Percentiles rank a stretch among this genome's conserved stretches.
Conservation (phyloP, 2,113 vertebrate genomes). For the Phocoena sinus region DNA sequence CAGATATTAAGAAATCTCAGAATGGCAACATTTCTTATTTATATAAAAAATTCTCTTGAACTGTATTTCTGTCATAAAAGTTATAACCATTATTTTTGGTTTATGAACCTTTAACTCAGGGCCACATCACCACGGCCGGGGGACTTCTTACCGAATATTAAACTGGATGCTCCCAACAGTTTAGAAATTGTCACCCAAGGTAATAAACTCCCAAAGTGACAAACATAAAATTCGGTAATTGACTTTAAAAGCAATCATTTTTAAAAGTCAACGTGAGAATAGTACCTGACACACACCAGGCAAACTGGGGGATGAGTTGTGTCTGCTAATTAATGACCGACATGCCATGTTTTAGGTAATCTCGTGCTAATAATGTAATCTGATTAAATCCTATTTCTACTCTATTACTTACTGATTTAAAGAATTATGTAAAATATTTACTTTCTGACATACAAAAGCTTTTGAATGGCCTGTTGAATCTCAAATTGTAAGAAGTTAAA, state of each 20-base stretch:
- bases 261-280: not conserved
- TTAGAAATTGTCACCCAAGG: not conserved
- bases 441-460: constrained; percentile 7
- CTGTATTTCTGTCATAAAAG: not conserved
- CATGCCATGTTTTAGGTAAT: not conserved
- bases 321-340: not conserved
- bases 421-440: not conserved
- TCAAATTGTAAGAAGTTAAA: not conserved
- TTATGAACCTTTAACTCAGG: not conserved
- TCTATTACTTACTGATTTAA: not conserved
- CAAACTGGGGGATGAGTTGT: not conserved
- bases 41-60: not conserved
- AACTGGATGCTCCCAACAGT: not conserved
- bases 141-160: not conserved
- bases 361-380: not conserved
- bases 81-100: not conserved
- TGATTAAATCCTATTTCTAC: constrained; percentile 10
- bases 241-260: constrained; percentile 10
- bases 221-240: not conserved
- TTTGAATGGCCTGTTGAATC: not conserved
- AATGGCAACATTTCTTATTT: not conserved
- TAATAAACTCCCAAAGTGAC: not conserved
- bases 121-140: not conserved
- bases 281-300: not conserved
- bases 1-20: constrained; percentile 28